These are phyloP conservation scores for Colinus virginianus DNA, from an alignment of 2,113 vertebrate species.

Conservation along the genomic window DNA sequence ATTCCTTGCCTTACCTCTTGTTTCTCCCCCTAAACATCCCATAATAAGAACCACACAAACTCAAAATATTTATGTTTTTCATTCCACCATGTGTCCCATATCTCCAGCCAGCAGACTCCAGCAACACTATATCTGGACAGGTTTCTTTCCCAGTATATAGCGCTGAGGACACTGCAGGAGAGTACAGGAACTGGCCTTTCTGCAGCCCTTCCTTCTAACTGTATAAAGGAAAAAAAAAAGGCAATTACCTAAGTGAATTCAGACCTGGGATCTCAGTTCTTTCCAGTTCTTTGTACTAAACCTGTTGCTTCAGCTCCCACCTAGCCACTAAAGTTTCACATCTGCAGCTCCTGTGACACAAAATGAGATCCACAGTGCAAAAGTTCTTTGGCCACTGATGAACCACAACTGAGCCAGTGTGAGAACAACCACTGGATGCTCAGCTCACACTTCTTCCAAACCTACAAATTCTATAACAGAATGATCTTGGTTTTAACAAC, in stretches of 20 bases:
- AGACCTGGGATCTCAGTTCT: not conserved
- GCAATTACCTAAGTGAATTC: not conserved
- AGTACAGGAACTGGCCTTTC: not conserved
- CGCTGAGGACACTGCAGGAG: not conserved
- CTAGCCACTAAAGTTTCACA: not conserved
- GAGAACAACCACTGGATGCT: not conserved
- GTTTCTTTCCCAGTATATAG: not conserved
- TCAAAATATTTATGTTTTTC: not conserved
- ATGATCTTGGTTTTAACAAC: not conserved
- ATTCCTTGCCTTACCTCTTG: not conserved
- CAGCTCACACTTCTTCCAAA: not conserved
- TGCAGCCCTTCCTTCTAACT: not conserved
- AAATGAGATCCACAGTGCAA: not conserved
- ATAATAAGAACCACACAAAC: not conserved
- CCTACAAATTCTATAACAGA: not conserved
- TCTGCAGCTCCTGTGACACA: not conserved
- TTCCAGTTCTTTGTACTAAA: not conserved
- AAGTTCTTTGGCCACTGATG: not conserved
- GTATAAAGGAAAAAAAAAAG: not conserved
- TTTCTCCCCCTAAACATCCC: not conserved
- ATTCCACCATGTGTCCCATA: too few species aligned
- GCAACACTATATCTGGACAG: not conserved
- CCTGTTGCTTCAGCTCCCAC: not conserved
- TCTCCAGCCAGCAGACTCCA: not conserved
- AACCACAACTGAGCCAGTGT: not conserved